Percentiles rank a stretch among this genome's conserved stretches.
Evolutionary conservation across 2,797 vertebrate species (phyloP).

Genomic region (Microctenopoma stevenorrisi): DNA sequence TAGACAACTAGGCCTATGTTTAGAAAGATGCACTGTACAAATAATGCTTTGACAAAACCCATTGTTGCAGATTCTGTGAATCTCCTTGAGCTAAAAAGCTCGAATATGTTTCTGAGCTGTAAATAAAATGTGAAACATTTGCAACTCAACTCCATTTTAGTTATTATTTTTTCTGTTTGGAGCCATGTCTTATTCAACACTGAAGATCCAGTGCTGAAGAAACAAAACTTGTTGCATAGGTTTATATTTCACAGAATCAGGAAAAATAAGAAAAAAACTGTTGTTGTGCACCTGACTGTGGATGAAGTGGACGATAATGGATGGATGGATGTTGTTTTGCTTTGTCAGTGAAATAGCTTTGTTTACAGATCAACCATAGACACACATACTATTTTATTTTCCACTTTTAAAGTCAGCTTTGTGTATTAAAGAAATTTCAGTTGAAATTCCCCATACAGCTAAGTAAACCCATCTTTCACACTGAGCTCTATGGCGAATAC

Average conservation of each 20-base stretch:
- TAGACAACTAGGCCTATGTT: conserved; percentile 35
- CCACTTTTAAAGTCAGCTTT: not conserved
- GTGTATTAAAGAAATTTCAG: too few relatives aligned
- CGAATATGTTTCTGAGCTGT: conserved; percentile 14
- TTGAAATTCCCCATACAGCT: too few relatives aligned
- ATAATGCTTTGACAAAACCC: conserved; percentile 41
- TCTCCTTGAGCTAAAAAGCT: conserved; percentile 48
- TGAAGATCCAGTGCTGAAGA: not conserved
- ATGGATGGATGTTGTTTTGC: not conserved
- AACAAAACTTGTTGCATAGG: not conserved
- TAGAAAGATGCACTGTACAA: conserved; percentile 49
- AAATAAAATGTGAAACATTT: conserved; percentile 29
- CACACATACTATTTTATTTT: not conserved
- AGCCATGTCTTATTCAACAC: not conserved
- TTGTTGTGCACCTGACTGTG: too few relatives aligned
- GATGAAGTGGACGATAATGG: too few relatives aligned
- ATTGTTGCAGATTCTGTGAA: conserved; percentile 29
- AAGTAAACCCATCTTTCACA: not conserved
- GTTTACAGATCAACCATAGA: not conserved
- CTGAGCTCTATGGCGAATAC: not conserved
- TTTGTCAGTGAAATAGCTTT: not conserved
- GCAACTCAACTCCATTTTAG: conserved; percentile 29
- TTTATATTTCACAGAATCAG: not conserved
- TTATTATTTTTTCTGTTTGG: conserved; percentile 17
- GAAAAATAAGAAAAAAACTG: not conserved